A percentile compares a stretch with the other conserved stretches of the same genome.
Conservation (phyloP, 2,797 vertebrate species). For the Neosilurus hyrtlii region DNA sequence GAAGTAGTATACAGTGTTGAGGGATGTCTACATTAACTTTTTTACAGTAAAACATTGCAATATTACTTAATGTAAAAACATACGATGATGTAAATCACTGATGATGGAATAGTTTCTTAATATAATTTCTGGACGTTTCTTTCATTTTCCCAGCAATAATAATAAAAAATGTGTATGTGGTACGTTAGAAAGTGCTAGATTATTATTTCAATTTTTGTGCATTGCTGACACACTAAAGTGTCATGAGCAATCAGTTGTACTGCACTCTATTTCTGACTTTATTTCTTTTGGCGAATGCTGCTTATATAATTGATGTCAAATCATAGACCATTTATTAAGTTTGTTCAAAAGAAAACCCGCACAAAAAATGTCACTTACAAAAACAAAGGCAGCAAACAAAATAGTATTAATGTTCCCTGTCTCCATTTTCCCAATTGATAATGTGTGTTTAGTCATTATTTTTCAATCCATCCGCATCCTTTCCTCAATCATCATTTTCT, state of each 20-base stretch:
- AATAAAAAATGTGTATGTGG: not conserved
- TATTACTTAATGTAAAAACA: not conserved
- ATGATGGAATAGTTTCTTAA: conserved; percentile 13
- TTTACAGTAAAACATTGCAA: not conserved
- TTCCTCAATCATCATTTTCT: conserved; percentile 68
- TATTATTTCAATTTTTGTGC: conserved; percentile 57
- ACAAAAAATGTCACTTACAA: conserved; percentile 36
- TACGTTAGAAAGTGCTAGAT: not conserved
- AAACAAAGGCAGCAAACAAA: conserved; percentile 40
- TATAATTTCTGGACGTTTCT: not conserved
- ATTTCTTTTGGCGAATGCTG: conserved; percentile 41
- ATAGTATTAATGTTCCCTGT: conserved; percentile 45
- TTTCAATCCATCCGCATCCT: conserved; percentile 60
- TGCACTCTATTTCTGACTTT: conserved; percentile 5
- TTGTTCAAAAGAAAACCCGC: conserved; percentile 33
- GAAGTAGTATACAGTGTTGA: not conserved
- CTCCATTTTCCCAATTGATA: conserved; percentile 35
- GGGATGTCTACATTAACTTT: not conserved
- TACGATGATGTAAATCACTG: not conserved
- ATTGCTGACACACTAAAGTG: conserved; percentile 34
- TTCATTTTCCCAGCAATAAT: not conserved
- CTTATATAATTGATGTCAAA: conserved; percentile 55
- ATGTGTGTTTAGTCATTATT: conserved; percentile 52
- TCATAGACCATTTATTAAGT: conserved; percentile 47
- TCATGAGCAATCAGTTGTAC: conserved; percentile 1